Evolutionary conservation across 2,797 vertebrate species (phyloP).

Genomic region (Melopsittacus undulatus): DNA sequence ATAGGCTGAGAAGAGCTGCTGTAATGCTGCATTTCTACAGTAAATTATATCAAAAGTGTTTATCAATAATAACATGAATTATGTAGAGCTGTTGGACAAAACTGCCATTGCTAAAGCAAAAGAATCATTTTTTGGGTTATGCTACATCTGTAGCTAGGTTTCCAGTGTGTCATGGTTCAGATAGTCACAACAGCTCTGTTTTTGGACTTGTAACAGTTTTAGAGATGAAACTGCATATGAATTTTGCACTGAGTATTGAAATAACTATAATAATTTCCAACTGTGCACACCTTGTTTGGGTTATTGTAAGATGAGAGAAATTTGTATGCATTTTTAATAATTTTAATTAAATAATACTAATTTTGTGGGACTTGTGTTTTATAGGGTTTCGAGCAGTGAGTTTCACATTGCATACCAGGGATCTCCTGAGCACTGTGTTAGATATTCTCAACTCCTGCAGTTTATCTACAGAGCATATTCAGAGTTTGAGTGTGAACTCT

Average conservation of each 20-base stretch:
- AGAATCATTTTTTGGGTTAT: background rate
- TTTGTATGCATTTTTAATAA: background rate
- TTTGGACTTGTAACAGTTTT: background rate
- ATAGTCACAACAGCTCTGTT: background rate
- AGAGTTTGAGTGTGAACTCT: conserved; percentile 67
- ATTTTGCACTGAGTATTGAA: background rate
- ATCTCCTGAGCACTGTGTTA: conserved; percentile 89
- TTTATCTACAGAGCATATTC: conserved; percentile 89
- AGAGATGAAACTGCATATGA: background rate
- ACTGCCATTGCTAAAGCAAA: background rate
- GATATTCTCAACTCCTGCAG: conserved; percentile 92
- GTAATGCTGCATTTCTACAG: background rate
- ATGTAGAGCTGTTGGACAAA: background rate
- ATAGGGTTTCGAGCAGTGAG: conserved; percentile 91
- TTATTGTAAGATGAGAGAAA: background rate
- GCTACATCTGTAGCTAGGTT: background rate
- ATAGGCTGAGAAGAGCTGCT: background rate
- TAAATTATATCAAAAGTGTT: background rate
- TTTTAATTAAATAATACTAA: conserved; percentile 23
- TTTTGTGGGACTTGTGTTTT: conserved; percentile 67
- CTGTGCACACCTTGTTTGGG: background rate
- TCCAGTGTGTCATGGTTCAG: background rate
- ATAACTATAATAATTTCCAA: background rate
- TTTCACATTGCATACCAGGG: conserved; percentile 88
- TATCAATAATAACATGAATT: background rate